These are phyloP conservation scores for Neoniphon sammara DNA, from an alignment of 2,797 vertebrate genomes.

Conservation along the genomic window DNA sequence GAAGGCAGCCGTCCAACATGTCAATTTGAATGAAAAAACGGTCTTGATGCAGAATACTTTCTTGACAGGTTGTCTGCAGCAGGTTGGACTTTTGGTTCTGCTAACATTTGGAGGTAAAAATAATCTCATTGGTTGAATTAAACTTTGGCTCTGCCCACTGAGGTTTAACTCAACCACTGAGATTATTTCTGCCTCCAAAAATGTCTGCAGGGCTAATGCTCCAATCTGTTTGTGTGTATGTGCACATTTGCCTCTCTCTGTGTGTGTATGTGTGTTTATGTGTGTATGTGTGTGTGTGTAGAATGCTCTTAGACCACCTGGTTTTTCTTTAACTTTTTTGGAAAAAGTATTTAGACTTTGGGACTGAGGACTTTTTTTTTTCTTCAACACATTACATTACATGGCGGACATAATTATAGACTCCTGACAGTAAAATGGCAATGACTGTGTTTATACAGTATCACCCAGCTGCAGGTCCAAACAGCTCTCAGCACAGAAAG, in stretches of 20 bases:
- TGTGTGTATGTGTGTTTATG: not conserved
- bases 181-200: too few species aligned
- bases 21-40: too few species aligned
- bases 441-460: constrained; percentile 18
- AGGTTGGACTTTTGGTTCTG: too few species aligned
- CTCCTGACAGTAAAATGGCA: constrained; percentile 42
- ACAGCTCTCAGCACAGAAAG: constrained; percentile 23
- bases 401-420: constrained; percentile 31
- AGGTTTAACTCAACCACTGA: too few species aligned
- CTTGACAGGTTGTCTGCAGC: too few species aligned
- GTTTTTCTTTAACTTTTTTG: not conserved
- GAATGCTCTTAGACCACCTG: constrained; percentile 4
- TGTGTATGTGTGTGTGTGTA: constrained; percentile 9
- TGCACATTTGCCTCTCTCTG: too few species aligned
- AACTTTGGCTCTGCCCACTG: too few species aligned
- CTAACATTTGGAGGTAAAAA: too few species aligned
- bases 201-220: too few species aligned
- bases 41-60: too few species aligned
- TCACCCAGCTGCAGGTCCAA: constrained; percentile 42
- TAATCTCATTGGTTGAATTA: too few species aligned
- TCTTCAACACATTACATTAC: not conserved
- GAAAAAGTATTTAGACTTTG: not conserved
- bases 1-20: too few species aligned
- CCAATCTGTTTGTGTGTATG: constrained; percentile 12
- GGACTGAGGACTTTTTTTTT: not conserved